Evolutionary conservation across 2,113 vertebrate species (phyloP).

Genomic region (Ivindomyrus marchei): DNA sequence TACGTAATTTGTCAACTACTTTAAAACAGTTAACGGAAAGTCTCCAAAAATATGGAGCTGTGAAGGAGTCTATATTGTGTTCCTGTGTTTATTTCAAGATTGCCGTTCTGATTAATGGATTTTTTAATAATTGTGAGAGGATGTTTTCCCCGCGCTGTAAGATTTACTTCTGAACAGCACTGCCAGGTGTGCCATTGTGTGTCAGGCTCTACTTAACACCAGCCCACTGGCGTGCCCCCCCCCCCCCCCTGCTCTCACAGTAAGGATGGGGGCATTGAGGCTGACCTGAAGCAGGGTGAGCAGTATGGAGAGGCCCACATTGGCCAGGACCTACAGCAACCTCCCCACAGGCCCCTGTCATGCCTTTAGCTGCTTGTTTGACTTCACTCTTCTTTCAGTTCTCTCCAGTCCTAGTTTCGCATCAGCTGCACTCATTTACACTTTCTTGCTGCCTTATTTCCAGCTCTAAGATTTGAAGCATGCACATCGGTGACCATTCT

Average conservation of each 20-base stretch:
- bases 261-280: not conserved
- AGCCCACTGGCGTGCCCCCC: not conserved
- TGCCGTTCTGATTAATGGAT: not conserved
- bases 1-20: not conserved
- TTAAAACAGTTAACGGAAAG: not conserved
- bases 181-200: conserved; percentile 72
- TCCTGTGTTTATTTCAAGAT: conserved; percentile 41
- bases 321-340: not conserved
- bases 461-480: not conserved
- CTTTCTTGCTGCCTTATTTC: not conserved
- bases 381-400: not conserved
- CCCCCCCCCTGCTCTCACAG: not conserved
- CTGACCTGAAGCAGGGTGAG: not conserved
- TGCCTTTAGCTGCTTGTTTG: not conserved
- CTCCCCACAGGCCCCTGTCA: not conserved
- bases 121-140: conserved; percentile 40
- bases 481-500: not conserved
- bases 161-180: conserved; percentile 57
- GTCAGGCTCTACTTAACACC: conserved; percentile 36
- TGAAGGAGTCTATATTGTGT: not conserved
- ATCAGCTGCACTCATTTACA: not conserved
- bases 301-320: not conserved
- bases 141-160: conserved; percentile 63
- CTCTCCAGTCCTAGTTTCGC: not conserved
- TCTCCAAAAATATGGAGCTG: not conserved